phyloP scores from a whole-genome alignment of 1,140 invertebrate species.

The Drosophila gunungcola region DNA sequence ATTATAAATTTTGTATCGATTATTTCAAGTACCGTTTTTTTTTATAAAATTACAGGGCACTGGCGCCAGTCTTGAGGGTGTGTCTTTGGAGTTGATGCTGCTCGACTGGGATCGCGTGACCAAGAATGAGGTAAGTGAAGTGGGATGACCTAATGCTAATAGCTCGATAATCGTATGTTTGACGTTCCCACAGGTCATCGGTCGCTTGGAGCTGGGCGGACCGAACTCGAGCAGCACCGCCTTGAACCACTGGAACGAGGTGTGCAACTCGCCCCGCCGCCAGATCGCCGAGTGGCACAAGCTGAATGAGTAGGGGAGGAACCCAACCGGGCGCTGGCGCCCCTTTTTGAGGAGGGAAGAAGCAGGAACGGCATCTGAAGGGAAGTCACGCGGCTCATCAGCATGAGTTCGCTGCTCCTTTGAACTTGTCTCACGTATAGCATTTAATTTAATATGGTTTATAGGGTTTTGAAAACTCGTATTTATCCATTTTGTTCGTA shows the following conservation, averaged over 20 bases:
- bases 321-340: conserved; percentile 61
- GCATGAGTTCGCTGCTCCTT: conserved; percentile 36
- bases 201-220: conserved; percentile 95
- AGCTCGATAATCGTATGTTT: conserved; percentile 9
- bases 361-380: conserved; percentile 28
- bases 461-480: not conserved
- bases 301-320: conserved; percentile 91
- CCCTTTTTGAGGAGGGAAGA: conserved; percentile 27
- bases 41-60: conserved; percentile 81
- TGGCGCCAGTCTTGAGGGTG: conserved; percentile 93
- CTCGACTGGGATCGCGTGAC: conserved; percentile 99
- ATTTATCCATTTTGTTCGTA: not conserved
- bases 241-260: conserved; percentile 97
- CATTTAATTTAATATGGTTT: conserved; percentile 10
- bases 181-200: conserved; percentile 91
- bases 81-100: conserved; percentile 96
- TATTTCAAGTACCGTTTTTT: too few species aligned
- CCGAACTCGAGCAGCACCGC: conserved; percentile 91
- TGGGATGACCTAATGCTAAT: not conserved
- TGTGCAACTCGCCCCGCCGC: conserved; percentile 96
- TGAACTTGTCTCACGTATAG: conserved; percentile 5
- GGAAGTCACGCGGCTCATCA: conserved; percentile 31
- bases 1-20: not conserved
- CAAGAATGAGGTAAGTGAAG: conserved; percentile 94
- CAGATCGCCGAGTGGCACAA: conserved; percentile 99